These are phyloP conservation scores for Noctua fimbriata DNA, from an alignment of 2,888 invertebrate species.

Conservation along the genomic window DNA sequence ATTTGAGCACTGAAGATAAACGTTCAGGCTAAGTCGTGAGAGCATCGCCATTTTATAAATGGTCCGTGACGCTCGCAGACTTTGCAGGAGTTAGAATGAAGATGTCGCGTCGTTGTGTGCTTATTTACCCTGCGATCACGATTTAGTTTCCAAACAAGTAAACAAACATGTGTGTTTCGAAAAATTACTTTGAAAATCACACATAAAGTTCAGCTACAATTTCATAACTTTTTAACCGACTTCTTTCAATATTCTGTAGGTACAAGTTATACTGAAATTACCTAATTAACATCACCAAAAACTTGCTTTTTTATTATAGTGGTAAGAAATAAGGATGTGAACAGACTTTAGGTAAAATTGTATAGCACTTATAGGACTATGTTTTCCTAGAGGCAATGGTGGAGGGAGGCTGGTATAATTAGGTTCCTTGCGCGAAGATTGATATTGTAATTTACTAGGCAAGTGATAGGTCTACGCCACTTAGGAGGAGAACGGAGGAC, in stretches of 20 bases:
- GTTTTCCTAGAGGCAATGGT: slow-evolving; percentile 4
- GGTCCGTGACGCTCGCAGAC: slow-evolving; percentile 43
- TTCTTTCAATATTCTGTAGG: neutral
- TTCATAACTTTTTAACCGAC: neutral
- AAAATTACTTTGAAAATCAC: neutral
- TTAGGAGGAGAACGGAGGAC: neutral
- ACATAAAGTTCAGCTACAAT: neutral
- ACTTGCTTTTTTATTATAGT: neutral
- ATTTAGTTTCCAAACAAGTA: neutral
- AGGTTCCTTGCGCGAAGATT: slow-evolving; percentile 41
- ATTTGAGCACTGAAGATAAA: slow-evolving; percentile 51
- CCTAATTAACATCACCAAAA: neutral
- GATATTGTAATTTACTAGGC: slow-evolving; percentile 36
- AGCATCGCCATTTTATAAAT: slow-evolving; percentile 57
- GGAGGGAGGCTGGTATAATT: slow-evolving; percentile 34
- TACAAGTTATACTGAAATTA: neutral
- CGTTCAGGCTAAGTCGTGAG: slow-evolving; percentile 40
- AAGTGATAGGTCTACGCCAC: slow-evolving; percentile 9
- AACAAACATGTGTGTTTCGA: neutral
- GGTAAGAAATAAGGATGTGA: neutral
- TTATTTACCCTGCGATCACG: neutral
- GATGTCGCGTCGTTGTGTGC: slow-evolving; percentile 13
- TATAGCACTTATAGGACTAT: neutral
- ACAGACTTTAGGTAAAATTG: neutral
- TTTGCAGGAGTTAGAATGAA: slow-evolving; percentile 35